Conservation (phyloP, 2,888 invertebrate species). For the Ecdyonurus torrentis region DNA sequence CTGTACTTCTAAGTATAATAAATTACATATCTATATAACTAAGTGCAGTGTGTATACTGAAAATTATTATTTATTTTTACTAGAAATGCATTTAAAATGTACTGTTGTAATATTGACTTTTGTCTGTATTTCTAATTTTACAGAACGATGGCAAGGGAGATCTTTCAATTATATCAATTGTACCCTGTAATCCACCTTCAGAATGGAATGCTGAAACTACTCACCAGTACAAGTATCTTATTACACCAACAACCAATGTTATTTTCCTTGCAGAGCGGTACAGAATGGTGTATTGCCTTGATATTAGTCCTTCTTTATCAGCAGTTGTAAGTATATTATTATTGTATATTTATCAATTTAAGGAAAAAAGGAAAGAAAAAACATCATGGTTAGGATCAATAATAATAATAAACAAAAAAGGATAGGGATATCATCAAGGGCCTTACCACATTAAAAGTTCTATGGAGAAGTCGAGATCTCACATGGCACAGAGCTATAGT, state of each 20-base stretch:
- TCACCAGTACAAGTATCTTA: slow-evolving; percentile 30
- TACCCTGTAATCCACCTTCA: slow-evolving; percentile 33
- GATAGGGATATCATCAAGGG: no score
- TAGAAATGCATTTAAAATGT: no score
- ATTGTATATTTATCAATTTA: slow-evolving; percentile 5
- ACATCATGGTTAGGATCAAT: no score
- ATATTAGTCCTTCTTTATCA: slow-evolving; percentile 59
- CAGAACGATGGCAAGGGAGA: slow-evolving; percentile 33
- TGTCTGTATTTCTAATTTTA: neutral
- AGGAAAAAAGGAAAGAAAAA: no score
- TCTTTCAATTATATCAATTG: slow-evolving; percentile 43
- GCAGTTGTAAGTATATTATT: slow-evolving; percentile 37
- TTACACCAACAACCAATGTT: slow-evolving; percentile 39
- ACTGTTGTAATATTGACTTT: no score
- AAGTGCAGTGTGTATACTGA: no score
- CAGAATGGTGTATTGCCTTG: slow-evolving; percentile 54
- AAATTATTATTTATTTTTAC: no score
- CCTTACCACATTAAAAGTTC: no score
- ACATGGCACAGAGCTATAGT: no score
- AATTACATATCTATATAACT: no score
- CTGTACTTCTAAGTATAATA: no score
- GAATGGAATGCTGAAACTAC: slow-evolving; percentile 31
- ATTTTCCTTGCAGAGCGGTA: slow-evolving; percentile 53
- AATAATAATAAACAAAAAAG: neutral
- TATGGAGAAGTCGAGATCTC: no score